Evolutionary conservation across 2,797 vertebrate species (phyloP), one percentile per base, ranked within the genome.

Genomic region (Lates japonicus): DNA sequence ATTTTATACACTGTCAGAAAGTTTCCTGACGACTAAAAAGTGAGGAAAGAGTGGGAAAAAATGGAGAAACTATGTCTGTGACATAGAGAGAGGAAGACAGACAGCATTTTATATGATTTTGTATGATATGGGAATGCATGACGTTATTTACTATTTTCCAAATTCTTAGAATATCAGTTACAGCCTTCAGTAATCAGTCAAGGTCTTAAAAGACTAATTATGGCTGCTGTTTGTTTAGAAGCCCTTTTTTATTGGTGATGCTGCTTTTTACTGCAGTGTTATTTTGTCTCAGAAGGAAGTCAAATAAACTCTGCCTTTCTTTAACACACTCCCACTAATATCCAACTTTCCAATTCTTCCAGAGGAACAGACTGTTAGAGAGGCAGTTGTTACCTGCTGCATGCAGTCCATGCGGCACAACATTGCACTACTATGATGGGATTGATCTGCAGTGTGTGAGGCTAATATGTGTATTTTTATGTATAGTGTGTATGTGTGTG

Each of bases 361-460:
- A 67, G 46, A 61, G 58, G 29, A 80, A 22, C 39, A 70, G 31
- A 55, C 51, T 42, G 5, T 74, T 48, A 25, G 46, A 41, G 44
- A n/a, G 12, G 33, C 62, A 57, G 67, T 41, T 62, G 42, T 74
- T 78, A 60, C 74, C 64, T 79, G 54, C 64, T 63, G 70, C 70
- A 46, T 60, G 51, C 66, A 31, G 65, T 20, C 39, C 70, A 48
- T 61, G 59, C 76, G 44, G 62, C 12, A 33, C 70, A 54, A 37
- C 4, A 44, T 70, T 39, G 31, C 75, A 31, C 49, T 22, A 0
- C 42, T 37, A 31, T 85, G 87, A 87, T 70, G 70, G 70, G 70
- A 87, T 82, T 58, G 70, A 78, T 44, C 68, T 75, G 78, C 76
- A 80, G 68, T 74, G 70, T 73, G 80, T 64, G 63, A 81, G 68